Base-by-base conservation (phyloP, 2,888 invertebrate species). In the Tetheella fluctuosa region DNA sequence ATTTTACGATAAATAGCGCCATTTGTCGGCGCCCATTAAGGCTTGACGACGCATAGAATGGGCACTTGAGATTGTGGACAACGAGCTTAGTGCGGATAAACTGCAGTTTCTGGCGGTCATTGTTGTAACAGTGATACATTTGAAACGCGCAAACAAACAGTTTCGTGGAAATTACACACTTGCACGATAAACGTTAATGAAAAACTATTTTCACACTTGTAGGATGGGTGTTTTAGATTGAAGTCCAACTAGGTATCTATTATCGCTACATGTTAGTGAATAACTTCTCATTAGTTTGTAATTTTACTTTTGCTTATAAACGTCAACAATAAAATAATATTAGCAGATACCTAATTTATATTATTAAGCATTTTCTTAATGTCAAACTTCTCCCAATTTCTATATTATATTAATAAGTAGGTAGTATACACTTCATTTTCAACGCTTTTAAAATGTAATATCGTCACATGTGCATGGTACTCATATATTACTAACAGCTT, bases 1-100 rank as follows among this genome's bases (percentile, higher is more conserved):
- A 89, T 89, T 89, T 89, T 84, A 86, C 89, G 86, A 91, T 90
- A 90, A 90, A 90, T 88, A 88, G 84, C 73, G 77, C 84, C 84
- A 85, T 91, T 90, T 86, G 86, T 86, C 83, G 79, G 76, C 72
- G 63, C 71, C 86, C 84, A 86, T 90, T 87, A 89, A 78, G 79
- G 80, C 76, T 80, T 83, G 82, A 83, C 85, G 84, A 85, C 87
- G 79, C 79, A 81, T 79, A 76, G 83, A 87, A 88, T 86, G 85
- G 87, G 76, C 79, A 81, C 84, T 88, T 83, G 80, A 86, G 87
- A 84, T 84, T 85, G 84, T 81, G 79, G 77, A 75, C 79, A 73
- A 74, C 77, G 76, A 68, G 73, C 73, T 80, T 68, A 61, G 60
- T 74, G 64, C 63, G 78, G 78, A 82, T 85, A 81, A 81, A 84